Percentiles rank a stretch among this genome's conserved stretches.
Conservation (phyloP, 2,888 invertebrate genomes). For the Bibio marci region DNA sequence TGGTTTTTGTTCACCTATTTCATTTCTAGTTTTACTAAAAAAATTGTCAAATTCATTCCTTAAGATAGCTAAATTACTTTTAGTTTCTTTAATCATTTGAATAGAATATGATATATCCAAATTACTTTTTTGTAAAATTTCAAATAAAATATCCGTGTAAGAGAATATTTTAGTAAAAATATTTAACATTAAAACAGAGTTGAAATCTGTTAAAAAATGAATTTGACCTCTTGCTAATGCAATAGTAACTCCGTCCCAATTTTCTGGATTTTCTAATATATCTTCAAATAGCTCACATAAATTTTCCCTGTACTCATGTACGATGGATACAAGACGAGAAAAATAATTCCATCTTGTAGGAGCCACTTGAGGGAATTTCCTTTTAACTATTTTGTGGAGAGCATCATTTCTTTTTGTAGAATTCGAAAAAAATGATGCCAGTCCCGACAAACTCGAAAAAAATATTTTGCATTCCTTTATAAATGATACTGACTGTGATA, state of each 20-base stretch:
- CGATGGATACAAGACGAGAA: too few relatives aligned
- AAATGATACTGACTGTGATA: slow-evolving; percentile 13
- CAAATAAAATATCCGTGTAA: slow-evolving; percentile 8
- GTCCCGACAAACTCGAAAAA: slow-evolving; percentile 14
- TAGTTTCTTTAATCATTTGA: slow-evolving; percentile 6
- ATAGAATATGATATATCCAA: slow-evolving; percentile 6
- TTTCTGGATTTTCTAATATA: slow-evolving; percentile 1
- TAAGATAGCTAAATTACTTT: too few relatives aligned
- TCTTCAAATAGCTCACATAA: neutral
- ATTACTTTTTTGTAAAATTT: slow-evolving; percentile 7
- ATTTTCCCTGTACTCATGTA: slow-evolving; percentile 2
- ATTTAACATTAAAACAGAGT: slow-evolving; percentile 10
- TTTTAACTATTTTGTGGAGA: too few relatives aligned
- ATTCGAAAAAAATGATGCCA: too few relatives aligned
- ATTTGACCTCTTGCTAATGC: slow-evolving; percentile 8
- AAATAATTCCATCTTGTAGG: too few relatives aligned
- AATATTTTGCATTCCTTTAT: slow-evolving; percentile 16
- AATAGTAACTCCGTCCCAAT: slow-evolving; percentile 7
- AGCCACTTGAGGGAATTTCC: too few relatives aligned
- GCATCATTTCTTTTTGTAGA: too few relatives aligned
- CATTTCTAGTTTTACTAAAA: too few relatives aligned
- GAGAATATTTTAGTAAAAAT: slow-evolving; percentile 11
- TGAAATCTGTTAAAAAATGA: slow-evolving; percentile 7
- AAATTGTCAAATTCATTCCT: too few relatives aligned
- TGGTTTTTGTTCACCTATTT: too few relatives aligned